These are phyloP conservation scores for Brachirus orientalis DNA, from an alignment of 2,113 vertebrate species.

Conservation along the genomic window DNA sequence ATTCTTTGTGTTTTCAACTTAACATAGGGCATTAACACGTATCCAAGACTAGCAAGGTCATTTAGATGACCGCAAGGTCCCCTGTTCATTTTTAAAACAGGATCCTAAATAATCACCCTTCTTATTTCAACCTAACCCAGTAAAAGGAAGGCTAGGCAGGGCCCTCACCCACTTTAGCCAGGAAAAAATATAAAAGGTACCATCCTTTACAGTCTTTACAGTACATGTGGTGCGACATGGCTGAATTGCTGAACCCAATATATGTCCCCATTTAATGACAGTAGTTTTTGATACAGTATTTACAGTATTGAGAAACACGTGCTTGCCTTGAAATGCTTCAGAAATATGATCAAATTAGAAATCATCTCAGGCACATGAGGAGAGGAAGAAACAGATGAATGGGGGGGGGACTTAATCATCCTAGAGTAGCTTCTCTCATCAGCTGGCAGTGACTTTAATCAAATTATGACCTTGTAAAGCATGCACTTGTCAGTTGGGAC, in stretches of 20 bases:
- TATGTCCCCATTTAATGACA: not conserved
- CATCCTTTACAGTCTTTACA: not conserved
- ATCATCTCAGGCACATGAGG: conserved; percentile 47
- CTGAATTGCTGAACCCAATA: not conserved
- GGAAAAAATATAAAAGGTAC: not conserved
- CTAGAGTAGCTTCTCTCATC: conserved; percentile 77
- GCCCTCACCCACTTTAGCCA: not conserved
- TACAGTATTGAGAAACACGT: conserved; percentile 17
- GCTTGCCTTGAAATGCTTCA: conserved; percentile 22
- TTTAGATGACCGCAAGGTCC: no score
- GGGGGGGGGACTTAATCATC: conserved; percentile 76
- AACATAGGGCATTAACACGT: no score
- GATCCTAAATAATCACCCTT: no score
- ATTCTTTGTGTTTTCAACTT: no score
- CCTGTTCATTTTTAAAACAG: no score
- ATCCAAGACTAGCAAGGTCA: no score
- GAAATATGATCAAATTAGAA: conserved; percentile 60
- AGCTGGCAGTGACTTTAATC: conserved; percentile 82
- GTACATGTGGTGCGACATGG: no score
- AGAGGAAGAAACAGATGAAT: conserved; percentile 45
- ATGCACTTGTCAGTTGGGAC: conserved; percentile 84
- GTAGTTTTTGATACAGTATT: not conserved
- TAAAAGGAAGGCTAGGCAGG: not conserved
- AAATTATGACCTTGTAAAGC: conserved; percentile 87
- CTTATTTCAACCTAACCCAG: not conserved